phyloP scores from a whole-genome alignment of 2,797 vertebrate species.

The Pipistrellus pygmaeus region DNA sequence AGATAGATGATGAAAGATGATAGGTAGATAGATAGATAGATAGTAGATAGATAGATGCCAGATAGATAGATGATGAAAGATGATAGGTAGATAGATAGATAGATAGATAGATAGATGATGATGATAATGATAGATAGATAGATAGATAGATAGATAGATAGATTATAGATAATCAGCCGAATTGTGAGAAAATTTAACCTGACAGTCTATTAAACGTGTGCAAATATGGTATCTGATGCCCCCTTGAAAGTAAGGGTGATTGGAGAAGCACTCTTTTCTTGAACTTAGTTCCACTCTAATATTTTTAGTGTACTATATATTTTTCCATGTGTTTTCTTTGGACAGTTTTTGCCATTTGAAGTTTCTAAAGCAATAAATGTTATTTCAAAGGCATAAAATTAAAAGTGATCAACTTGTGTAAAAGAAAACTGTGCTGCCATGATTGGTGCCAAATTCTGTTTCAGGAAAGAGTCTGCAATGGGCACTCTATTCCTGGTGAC shows the following conservation, averaged over 20 bases:
- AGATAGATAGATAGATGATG: not conserved
- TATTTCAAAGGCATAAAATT: conserved; percentile 1
- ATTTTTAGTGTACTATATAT: not conserved
- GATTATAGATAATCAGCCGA: not conserved
- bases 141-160: not conserved
- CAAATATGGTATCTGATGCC: not conserved
- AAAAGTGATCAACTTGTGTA: not conserved
- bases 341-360: conserved; percentile 29
- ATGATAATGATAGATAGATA: not conserved
- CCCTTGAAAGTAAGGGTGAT: not conserved
- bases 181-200: not conserved
- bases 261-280: not conserved
- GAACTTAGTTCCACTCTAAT: not conserved
- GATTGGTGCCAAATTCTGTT: not conserved
- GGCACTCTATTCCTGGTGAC: not conserved
- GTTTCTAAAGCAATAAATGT: conserved; percentile 43
- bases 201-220: not conserved
- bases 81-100: not conserved
- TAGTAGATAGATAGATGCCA: not conserved
- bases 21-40: not conserved
- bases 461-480: not conserved
- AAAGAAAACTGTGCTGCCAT: not conserved
- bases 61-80: not conserved
- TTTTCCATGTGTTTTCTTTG: not conserved
- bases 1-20: not conserved